Conservation (phyloP, 1,140 invertebrate species). For the Platyscapa corneri region DNA sequence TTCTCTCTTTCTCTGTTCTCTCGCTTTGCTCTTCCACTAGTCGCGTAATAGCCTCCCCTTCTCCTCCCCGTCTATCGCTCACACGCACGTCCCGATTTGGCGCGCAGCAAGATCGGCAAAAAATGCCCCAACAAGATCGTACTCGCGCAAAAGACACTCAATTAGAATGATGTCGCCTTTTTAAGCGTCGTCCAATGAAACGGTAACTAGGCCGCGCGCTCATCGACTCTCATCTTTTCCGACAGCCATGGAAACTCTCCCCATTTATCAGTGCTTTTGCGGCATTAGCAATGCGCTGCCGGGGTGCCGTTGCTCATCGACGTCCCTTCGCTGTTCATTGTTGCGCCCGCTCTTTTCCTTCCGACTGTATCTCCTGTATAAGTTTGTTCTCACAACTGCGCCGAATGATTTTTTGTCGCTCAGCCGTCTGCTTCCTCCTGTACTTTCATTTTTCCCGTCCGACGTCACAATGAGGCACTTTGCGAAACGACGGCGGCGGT, state of each 20-base stretch:
- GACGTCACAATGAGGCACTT: neutral
- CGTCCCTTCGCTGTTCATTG: neutral
- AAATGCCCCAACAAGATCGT: neutral
- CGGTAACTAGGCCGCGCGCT: neutral
- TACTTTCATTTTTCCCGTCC: neutral
- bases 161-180: constrained; percentile 12
- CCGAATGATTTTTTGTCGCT: neutral
- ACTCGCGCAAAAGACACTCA: neutral
- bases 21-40: neutral
- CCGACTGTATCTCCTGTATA: neutral
- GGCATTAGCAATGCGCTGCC: neutral
- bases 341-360: neutral
- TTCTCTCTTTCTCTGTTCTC: neutral
- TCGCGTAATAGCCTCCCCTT: no score
- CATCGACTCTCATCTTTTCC: neutral
- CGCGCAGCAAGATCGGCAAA: neutral
- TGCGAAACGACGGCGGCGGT: neutral
- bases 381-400: neutral
- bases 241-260: neutral
- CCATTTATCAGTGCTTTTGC: neutral
- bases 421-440: neutral
- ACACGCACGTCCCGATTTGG: neutral
- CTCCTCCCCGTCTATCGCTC: neutral
- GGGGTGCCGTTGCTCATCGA: neutral
- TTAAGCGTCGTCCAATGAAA: constrained; percentile 13